Evolutionary conservation across 1,140 invertebrate species (phyloP).

Genomic region (Batillaria attramentaria): DNA sequence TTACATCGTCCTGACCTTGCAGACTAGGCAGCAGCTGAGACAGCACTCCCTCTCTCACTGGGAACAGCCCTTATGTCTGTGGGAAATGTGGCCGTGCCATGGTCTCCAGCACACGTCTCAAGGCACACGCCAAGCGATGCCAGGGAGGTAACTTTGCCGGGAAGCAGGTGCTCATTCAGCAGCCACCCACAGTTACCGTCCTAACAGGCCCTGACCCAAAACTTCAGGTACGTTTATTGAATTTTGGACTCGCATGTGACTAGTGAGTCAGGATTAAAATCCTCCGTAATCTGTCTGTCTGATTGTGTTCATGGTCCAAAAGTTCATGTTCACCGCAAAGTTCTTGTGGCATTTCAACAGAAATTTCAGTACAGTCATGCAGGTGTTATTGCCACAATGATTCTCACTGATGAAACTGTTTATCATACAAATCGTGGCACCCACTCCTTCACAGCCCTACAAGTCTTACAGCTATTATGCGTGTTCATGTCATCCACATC

Average conservation of each 20-base stretch:
- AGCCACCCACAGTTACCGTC: neutral
- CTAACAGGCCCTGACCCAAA: neutral
- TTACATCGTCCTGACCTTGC: neutral
- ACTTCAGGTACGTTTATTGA: neutral
- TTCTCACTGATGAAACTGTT: too few relatives aligned
- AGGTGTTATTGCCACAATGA: too few relatives aligned
- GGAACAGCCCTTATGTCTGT: constrained; percentile 48
- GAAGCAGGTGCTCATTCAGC: too few relatives aligned
- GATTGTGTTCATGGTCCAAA: neutral
- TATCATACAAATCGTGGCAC: too few relatives aligned
- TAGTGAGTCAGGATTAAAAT: too few relatives aligned
- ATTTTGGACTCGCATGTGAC: too few relatives aligned
- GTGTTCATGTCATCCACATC: too few relatives aligned
- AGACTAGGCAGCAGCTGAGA: constrained; percentile 71
- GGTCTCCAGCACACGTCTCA: neutral
- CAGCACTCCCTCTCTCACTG: constrained; percentile 48
- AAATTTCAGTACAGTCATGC: too few relatives aligned
- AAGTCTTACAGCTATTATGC: too few relatives aligned
- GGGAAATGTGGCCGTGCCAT: constrained; percentile 32
- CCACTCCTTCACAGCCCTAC: too few relatives aligned
- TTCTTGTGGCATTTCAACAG: too few relatives aligned
- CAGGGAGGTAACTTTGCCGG: constrained; percentile 36
- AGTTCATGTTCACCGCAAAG: neutral
- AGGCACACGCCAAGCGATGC: neutral
- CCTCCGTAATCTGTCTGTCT: too few relatives aligned